phyloP scores from a whole-genome alignment of 2,888 invertebrate species.

The Camponotus fellah region DNA sequence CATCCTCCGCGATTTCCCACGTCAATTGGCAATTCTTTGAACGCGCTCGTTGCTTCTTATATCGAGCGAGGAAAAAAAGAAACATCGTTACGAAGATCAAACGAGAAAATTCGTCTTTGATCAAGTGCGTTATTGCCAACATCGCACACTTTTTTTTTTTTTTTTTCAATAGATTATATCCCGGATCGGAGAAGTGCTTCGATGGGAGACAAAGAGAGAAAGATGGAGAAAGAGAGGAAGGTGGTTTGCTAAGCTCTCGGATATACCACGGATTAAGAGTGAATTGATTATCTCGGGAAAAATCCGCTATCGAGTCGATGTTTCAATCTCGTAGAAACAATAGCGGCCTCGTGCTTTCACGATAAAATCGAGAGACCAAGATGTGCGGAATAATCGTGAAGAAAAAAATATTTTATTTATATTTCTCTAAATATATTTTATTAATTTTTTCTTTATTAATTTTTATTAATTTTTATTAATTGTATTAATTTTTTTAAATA shows the following conservation, averaged over 20 bases:
- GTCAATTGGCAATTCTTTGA: conserved; percentile 37
- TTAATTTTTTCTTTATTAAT: background rate
- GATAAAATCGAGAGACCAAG: conserved; percentile 8
- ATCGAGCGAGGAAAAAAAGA: background rate
- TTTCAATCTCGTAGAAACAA: conserved; percentile 12
- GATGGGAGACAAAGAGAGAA: background rate
- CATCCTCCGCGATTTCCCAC: conserved; percentile 9
- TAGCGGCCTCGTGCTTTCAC: background rate
- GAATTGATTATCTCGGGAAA: conserved; percentile 29
- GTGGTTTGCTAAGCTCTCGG: background rate
- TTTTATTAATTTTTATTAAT: too few relatives aligned
- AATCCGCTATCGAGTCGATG: background rate
- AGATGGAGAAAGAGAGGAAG: background rate
- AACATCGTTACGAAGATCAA: conserved; percentile 40
- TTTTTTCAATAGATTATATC: conserved; percentile 20
- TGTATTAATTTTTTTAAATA: background rate
- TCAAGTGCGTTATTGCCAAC: background rate
- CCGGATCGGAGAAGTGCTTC: background rate
- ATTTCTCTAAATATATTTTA: background rate
- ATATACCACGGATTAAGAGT: conserved; percentile 32
- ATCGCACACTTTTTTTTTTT: background rate
- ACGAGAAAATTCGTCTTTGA: conserved; percentile 44
- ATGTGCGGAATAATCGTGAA: background rate
- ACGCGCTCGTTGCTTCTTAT: background rate
- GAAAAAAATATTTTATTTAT: conserved; percentile 15